Evolutionary conservation across 92 coral and sea anemone species (phyloP).

Genomic region (Siderastrea radians): DNA sequence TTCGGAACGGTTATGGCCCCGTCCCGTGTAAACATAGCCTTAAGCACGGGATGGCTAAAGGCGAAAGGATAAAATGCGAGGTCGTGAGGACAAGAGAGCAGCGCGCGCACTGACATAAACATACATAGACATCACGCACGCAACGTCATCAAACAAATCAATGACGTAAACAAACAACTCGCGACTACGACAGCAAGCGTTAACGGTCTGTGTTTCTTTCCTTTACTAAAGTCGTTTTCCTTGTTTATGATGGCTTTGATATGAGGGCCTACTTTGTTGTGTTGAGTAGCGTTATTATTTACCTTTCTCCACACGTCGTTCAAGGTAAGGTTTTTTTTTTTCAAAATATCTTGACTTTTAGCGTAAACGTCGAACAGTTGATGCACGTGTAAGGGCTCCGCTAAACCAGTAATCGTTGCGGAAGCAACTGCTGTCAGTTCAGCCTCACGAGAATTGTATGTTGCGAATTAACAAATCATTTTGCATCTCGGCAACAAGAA

Average conservation of each 20-base stretch:
- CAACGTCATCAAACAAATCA: conserved; percentile 13
- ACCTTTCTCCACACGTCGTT: background rate
- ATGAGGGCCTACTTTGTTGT: conserved; percentile 14
- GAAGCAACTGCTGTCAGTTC: too few species aligned
- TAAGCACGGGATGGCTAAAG: too few species aligned
- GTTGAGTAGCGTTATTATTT: background rate
- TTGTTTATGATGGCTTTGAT: background rate
- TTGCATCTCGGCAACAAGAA: too few species aligned
- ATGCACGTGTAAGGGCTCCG: background rate
- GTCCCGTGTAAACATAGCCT: too few species aligned
- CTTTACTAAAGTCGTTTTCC: background rate
- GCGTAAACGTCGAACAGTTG: background rate
- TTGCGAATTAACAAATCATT: too few species aligned
- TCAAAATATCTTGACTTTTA: too few species aligned
- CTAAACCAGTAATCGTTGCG: too few species aligned
- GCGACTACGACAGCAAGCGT: background rate
- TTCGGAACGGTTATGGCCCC: too few species aligned
- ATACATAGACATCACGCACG: conserved; percentile 15
- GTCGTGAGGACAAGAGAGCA: conserved; percentile 8
- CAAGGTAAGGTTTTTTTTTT: background rate
- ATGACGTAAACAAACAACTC: conserved; percentile 30
- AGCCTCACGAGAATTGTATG: too few species aligned
- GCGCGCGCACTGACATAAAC: conserved; percentile 34
- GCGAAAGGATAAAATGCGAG: background rate
- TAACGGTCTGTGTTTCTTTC: conserved; percentile 7